Evolutionary conservation across 2,888 invertebrate species (phyloP).

Genomic region (Mellilla xanthometata): DNA sequence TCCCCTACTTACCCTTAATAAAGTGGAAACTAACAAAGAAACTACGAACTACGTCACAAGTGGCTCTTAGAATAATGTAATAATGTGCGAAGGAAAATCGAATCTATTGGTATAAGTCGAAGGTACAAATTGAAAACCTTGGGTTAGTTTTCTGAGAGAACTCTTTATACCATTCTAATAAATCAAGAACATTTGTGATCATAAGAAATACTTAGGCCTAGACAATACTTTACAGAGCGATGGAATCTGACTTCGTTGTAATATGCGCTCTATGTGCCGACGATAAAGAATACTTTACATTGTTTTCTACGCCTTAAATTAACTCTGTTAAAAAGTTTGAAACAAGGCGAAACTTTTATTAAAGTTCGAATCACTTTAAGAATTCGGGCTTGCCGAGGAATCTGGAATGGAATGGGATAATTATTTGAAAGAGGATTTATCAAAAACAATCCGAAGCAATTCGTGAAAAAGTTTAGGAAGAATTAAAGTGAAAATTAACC

Average conservation of each 20-base stretch:
- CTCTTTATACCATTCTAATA: slow-evolving; percentile 8
- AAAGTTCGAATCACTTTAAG: slow-evolving; percentile 32
- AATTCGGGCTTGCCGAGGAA: slow-evolving; percentile 32
- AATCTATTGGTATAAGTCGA: background rate
- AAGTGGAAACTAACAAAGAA: slow-evolving; percentile 12
- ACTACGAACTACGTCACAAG: slow-evolving; percentile 8
- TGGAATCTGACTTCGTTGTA: background rate
- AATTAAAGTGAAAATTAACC: background rate
- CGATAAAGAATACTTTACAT: slow-evolving; percentile 18
- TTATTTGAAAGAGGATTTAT: slow-evolving; percentile 31
- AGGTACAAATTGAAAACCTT: background rate
- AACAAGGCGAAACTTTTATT: slow-evolving; percentile 33
- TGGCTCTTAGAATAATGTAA: slow-evolving; percentile 3
- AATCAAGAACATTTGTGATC: slow-evolving; percentile 16
- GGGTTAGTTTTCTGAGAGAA: background rate
- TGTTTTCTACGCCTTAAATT: slow-evolving; percentile 8
- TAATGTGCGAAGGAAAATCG: background rate
- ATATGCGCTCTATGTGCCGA: slow-evolving; percentile 11
- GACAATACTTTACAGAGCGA: slow-evolving; percentile 9
- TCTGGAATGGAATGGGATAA: slow-evolving; percentile 32
- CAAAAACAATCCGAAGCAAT: slow-evolving; percentile 25
- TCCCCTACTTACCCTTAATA: slow-evolving; percentile 2
- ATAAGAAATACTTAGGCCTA: slow-evolving; percentile 14
- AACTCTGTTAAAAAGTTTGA: slow-evolving; percentile 34
- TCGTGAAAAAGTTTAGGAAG: slow-evolving; percentile 9